These are phyloP conservation scores for Gymnarchus niloticus DNA, from an alignment of 2,113 vertebrate species.

Conservation along the genomic window DNA sequence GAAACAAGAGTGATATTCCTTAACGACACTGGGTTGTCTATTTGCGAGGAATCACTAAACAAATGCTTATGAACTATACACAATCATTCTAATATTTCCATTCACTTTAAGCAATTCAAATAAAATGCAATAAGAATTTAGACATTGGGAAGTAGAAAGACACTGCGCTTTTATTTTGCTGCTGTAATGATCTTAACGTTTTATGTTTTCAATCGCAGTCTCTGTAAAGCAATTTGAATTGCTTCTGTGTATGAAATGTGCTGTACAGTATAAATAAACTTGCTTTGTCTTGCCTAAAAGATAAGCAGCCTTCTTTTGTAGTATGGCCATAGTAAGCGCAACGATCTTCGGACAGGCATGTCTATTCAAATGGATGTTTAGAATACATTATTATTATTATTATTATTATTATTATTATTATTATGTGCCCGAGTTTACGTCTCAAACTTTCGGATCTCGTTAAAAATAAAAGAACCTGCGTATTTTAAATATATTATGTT, in stretches of 20 bases:
- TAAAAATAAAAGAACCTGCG: neutral
- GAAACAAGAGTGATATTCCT: neutral
- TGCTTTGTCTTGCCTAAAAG: too few relatives aligned
- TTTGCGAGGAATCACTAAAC: neutral
- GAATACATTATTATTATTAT: neutral
- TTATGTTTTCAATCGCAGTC: too few relatives aligned
- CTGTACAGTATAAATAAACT: too few relatives aligned
- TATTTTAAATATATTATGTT: neutral
- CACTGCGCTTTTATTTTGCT: too few relatives aligned
- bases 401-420: neutral
- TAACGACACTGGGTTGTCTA: neutral
- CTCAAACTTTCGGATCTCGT: neutral
- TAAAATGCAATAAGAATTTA: conserved; percentile 9
- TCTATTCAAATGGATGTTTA: neutral
- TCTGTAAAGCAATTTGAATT: too few relatives aligned
- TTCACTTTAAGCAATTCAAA: neutral
- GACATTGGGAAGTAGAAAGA: too few relatives aligned
- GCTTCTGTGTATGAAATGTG: too few relatives aligned
- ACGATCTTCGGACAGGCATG: neutral
- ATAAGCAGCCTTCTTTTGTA: neutral
- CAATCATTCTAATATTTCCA: neutral
- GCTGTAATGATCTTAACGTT: too few relatives aligned
- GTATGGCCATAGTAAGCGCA: neutral
- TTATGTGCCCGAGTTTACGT: neutral
- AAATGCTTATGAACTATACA: neutral